Conservation (phyloP, 2,113 vertebrate genomes). For the Tachysurus vachellii region DNA sequence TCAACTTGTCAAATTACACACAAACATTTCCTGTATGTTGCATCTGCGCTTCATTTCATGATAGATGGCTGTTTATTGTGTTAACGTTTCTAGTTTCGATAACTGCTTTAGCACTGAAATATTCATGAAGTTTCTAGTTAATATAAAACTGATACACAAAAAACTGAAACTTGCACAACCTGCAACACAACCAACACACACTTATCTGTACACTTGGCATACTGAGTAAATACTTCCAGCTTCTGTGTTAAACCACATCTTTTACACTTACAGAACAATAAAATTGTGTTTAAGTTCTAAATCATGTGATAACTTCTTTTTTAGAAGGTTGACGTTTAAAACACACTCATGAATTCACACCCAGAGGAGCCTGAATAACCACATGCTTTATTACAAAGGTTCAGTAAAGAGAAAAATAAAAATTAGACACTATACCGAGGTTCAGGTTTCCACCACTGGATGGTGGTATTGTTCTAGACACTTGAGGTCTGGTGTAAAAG, state of each 20-base stretch:
- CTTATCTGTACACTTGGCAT: not conserved
- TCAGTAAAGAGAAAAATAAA: not conserved
- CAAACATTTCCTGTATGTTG: not conserved
- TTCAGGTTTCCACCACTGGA: not conserved
- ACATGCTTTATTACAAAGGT: not conserved
- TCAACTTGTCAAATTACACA: not conserved
- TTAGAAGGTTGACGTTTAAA: not conserved
- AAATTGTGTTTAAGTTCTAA: slow-evolving; percentile 1
- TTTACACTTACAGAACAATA: not conserved
- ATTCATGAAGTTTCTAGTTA: too few relatives aligned
- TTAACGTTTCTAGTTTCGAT: not conserved
- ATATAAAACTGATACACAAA: not conserved
- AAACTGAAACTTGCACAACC: not conserved
- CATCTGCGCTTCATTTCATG: not conserved
- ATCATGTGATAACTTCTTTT: not conserved
- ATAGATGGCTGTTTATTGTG: not conserved
- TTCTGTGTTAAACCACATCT: not conserved
- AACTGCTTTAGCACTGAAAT: not conserved
- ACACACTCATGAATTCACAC: not conserved
- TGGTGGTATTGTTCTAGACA: not conserved
- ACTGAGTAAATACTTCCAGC: not conserved
- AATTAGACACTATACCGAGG: not conserved
- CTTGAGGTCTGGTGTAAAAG: not conserved
- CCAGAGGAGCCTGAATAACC: not conserved
- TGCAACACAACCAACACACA: not conserved